Percentiles rank a stretch among this genome's conserved stretches.
These are phyloP conservation scores for Drosophila virilis DNA, from an alignment of 1,140 invertebrate genomes.

Conservation along the genomic window DNA sequence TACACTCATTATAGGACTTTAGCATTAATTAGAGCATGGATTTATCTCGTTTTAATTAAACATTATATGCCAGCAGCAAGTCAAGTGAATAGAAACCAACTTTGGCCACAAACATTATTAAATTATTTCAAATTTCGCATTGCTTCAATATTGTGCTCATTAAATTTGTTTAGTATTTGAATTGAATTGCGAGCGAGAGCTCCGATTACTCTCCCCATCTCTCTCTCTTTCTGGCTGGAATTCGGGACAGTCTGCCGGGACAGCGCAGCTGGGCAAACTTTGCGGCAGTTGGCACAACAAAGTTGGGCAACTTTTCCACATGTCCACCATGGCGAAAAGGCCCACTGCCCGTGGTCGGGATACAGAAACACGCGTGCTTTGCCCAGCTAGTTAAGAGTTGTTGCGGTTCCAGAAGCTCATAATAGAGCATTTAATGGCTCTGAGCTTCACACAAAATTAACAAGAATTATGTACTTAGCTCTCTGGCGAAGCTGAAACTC, in stretches of 20 bases:
- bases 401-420: conserved; percentile 11
- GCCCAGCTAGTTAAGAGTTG: conserved; percentile 8
- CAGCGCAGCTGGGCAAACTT: conserved; percentile 39
- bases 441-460: conserved; percentile 55
- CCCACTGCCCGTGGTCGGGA: not conserved
- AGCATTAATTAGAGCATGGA: conserved; percentile 38
- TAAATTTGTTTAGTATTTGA: conserved; percentile 63
- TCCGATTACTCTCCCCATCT: too few relatives aligned
- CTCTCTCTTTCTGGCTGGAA: not conserved
- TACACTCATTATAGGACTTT: not conserved
- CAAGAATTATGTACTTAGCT: conserved; percentile 57
- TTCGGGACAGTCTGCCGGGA: conserved; percentile 11
- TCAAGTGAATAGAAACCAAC: conserved; percentile 27
- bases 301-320: conserved; percentile 57
- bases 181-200: conserved; percentile 13
- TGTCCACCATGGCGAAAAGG: conserved; percentile 33
- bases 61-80: conserved; percentile 1
- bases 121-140: conserved; percentile 60
- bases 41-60: conserved; percentile 21
- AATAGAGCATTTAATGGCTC: conserved; percentile 38
- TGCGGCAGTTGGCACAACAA: conserved; percentile 51
- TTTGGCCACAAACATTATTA: conserved; percentile 52
- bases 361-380: conserved; percentile 2
- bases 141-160: conserved; percentile 51
- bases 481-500: not conserved